phyloP scores from a whole-genome alignment of 2,113 vertebrate genomes.

The Chloroceryle aenea region DNA sequence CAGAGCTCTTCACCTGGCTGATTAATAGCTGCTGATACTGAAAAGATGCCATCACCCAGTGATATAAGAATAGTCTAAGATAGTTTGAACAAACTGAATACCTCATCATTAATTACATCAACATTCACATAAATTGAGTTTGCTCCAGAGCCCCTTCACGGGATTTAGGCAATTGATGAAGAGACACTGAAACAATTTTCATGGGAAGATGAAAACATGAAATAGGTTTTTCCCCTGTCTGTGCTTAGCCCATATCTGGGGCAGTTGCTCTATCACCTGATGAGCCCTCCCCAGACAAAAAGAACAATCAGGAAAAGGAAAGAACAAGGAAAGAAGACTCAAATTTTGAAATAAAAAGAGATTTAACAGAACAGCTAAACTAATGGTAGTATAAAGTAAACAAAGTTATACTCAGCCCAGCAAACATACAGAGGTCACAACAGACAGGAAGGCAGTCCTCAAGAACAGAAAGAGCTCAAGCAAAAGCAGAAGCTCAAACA shows the following conservation, averaged over 20 bases:
- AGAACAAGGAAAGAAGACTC: not conserved
- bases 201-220: not conserved
- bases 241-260: too few relatives aligned
- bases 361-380: not conserved
- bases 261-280: not conserved
- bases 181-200: not conserved
- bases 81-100: not conserved
- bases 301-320: too few relatives aligned
- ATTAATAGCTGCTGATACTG: not conserved
- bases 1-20: not conserved
- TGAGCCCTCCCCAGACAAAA: not conserved
- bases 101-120: not conserved
- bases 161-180: not conserved
- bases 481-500: too few relatives aligned
- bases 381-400: not conserved
- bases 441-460: not conserved
- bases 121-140: not conserved
- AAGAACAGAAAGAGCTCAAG: not conserved
- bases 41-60: not conserved
- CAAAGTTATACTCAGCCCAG: not conserved
- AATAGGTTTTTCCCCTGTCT: not conserved
- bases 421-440: not conserved
- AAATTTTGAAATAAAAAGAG: not conserved
- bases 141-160: not conserved
- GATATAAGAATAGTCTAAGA: not conserved